Percentiles rank a stretch among this genome's conserved stretches.
phyloP scores from a whole-genome alignment of 2,888 invertebrate genomes.

The Drosophila niveifrons region DNA sequence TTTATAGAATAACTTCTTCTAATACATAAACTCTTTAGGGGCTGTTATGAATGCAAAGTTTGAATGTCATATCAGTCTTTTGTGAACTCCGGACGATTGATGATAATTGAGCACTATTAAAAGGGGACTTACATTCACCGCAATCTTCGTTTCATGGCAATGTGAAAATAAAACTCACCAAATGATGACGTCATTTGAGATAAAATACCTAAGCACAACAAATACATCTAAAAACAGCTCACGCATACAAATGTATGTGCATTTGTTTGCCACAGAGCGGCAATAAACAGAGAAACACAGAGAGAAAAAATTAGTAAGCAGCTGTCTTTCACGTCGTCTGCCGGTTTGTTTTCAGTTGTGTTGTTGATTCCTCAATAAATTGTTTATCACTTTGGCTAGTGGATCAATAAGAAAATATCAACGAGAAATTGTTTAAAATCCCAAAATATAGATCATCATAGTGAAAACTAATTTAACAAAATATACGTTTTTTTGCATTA shows the following conservation, averaged over 20 bases:
- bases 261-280: conserved; percentile 1
- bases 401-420: conserved; percentile 18
- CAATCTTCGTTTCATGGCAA: conserved; percentile 19
- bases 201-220: conserved; percentile 33
- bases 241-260: neutral
- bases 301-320: conserved; percentile 44
- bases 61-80: neutral
- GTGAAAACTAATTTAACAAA: conserved; percentile 9
- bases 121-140: conserved; percentile 39
- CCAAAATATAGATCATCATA: neutral
- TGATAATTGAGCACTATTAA: neutral
- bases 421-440: conserved; percentile 14
- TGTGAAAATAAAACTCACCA: conserved; percentile 27
- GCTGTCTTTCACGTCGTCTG: conserved; percentile 44
- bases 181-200: conserved; percentile 61
- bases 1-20: too few species aligned
- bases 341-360: conserved; percentile 33
- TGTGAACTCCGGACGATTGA: neutral
- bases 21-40: too few species aligned
- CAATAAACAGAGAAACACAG: conserved; percentile 35
- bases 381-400: conserved; percentile 14
- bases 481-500: conserved; percentile 8
- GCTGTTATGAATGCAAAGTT: too few species aligned
- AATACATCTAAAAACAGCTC: conserved; percentile 7
- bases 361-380: conserved; percentile 34